Base-by-base conservation (phyloP, 1,140 invertebrate species). In the Bombyx mandarina region DNA sequence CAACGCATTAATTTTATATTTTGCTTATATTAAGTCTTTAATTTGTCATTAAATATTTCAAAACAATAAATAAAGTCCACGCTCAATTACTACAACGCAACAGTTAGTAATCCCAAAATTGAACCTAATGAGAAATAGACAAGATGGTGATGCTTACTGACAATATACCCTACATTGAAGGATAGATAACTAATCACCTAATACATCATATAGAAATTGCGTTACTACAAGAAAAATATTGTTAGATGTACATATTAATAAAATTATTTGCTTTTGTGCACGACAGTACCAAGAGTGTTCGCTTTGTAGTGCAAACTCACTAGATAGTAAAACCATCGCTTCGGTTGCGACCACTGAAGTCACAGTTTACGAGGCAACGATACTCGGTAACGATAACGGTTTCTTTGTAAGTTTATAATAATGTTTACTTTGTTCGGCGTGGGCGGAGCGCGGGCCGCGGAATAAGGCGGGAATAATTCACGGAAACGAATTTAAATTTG, bases 281-380 rank as follows among this genome's bases (percentile, higher is more conserved):
- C 43, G 55, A n/a, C 8, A 46, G 58, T 60, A 54, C 44, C 8
- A 7, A 22, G 44, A 9, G 43, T 54, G 22, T 18, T 44, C 42
- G 67, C 73, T 75, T 75, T 74, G 75, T 76, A 70, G 66, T 64
- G 52, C 59, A 79, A 75, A 65, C 61, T 67, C 70, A 54, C 60
- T 63, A 78, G 75, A 82, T 75, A 79, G 75, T 82, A 70, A 78
- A 82, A 71, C 50, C 55, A 50, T 51, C 54, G 58, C 68, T 72
- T 61, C 60, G 62, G 59, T 58, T 57, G 43, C 62, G 54, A 48
- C 53, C 57, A 57, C 62, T 60, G 62, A 60, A 63, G 62, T 63
- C 35, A 44, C 54, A 49, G 18, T 63, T 63, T 63, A 63, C 58
- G 62, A 63, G 43, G 35, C 45, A 35, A 44, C 52, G 57, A 49